A percentile compares a stretch with the other conserved stretches of the same genome.
Conservation (phyloP, 2,113 vertebrate species). For the Reinhardtius hippoglossoides region DNA sequence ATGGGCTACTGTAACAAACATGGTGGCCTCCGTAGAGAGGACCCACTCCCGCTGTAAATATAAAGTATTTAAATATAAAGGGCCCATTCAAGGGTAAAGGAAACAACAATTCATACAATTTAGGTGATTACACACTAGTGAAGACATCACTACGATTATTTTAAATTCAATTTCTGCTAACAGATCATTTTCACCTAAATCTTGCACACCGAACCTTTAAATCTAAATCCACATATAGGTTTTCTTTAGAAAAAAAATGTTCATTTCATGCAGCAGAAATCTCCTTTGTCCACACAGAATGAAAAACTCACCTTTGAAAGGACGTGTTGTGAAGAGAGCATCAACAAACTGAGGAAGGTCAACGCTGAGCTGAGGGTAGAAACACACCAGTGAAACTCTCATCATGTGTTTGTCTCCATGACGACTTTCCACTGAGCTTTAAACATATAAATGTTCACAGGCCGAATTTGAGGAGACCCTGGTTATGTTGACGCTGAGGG, state of each 20-base stretch:
- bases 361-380: slow-evolving; percentile 77
- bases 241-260: not conserved
- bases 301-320: slow-evolving; percentile 78
- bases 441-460: slow-evolving; percentile 61
- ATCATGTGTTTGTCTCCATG: not conserved
- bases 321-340: slow-evolving; percentile 68
- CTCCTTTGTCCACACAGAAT: slow-evolving; percentile 68
- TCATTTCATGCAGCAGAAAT: not conserved
- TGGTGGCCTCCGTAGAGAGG: too few species aligned
- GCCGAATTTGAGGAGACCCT: slow-evolving; percentile 76
- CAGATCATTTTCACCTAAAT: too few species aligned
- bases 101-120: too few species aligned
- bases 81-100: too few species aligned
- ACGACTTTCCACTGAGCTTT: not conserved
- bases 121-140: too few species aligned
- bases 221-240: not conserved
- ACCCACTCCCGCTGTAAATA: too few species aligned
- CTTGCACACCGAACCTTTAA: not conserved
- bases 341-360: slow-evolving; percentile 75
- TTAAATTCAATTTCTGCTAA: too few species aligned
- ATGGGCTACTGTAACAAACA: too few species aligned
- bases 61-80: too few species aligned
- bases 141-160: too few species aligned
- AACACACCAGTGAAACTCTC: slow-evolving; percentile 5
- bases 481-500: slow-evolving; percentile 71